Evolutionary conservation across 2,797 vertebrate genomes (phyloP).

Genomic region (Malacoraja senta): DNA sequence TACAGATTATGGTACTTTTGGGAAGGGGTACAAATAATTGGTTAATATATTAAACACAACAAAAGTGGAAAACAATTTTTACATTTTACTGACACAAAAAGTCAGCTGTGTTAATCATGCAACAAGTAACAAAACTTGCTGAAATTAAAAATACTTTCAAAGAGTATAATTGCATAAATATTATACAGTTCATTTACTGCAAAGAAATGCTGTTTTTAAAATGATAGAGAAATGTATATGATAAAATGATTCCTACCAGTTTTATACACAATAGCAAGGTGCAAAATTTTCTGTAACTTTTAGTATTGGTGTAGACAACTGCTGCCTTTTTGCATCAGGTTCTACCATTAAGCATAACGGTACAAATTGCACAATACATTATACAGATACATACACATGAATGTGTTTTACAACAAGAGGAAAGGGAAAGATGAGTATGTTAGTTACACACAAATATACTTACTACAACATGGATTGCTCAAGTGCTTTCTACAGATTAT

Average conservation of each 20-base stretch:
- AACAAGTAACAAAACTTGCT: conserved; percentile 98
- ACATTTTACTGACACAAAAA: conserved; percentile 98
- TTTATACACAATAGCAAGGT: conserved; percentile 79
- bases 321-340: conserved; percentile 54
- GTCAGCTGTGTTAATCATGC: conserved; percentile 99
- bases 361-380: conserved; percentile 63
- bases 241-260: conserved; percentile 67
- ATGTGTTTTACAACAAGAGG: conserved; percentile 37
- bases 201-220: conserved; percentile 72
- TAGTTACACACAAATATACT: conserved; percentile 53
- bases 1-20: conserved; percentile 74
- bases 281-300: conserved; percentile 74
- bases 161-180: conserved; percentile 97
- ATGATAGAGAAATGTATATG: conserved; percentile 65
- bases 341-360: conserved; percentile 58
- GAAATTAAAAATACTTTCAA: conserved; percentile 87
- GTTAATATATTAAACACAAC: conserved; percentile 62
- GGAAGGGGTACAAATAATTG: conserved; percentile 62
- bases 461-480: conserved; percentile 43
- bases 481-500: conserved; percentile 44
- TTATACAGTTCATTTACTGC: conserved; percentile 85
- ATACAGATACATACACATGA: conserved; percentile 58
- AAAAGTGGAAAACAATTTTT: conserved; percentile 77
- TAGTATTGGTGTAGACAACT: conserved; percentile 58
- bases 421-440: conserved; percentile 44